Evolutionary conservation across 1,140 invertebrate species (phyloP).

Genomic region (Periplaneta americana): DNA sequence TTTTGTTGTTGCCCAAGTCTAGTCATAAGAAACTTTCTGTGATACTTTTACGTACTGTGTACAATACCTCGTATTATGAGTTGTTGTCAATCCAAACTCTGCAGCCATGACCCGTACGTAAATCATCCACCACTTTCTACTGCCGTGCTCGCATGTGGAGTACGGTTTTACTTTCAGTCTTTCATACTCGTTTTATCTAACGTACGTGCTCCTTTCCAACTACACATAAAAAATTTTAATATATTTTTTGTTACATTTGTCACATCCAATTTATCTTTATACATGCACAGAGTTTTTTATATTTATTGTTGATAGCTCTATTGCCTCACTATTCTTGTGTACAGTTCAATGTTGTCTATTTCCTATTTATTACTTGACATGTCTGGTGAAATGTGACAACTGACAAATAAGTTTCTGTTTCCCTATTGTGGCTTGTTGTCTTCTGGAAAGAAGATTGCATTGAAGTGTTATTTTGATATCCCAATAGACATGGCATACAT

Average conservation of each 20-base stretch:
- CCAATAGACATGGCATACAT: neutral
- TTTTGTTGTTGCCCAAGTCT: constrained; percentile 16
- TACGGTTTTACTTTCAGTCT: neutral
- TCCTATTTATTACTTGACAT: neutral
- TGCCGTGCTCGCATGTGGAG: neutral
- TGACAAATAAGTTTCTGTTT: neutral
- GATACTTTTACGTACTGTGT: constrained; percentile 15
- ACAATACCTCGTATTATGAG: constrained; percentile 3
- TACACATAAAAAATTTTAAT: neutral
- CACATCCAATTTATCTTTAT: neutral
- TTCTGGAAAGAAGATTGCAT: neutral
- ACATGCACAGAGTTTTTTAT: neutral
- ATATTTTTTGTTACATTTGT: neutral
- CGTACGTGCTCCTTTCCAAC: neutral
- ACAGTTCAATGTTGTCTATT: neutral
- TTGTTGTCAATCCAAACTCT: constrained; percentile 1
- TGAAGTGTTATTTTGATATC: neutral
- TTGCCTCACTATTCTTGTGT: neutral
- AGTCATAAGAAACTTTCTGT: constrained; percentile 17
- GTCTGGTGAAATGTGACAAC: neutral
- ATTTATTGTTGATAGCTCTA: neutral
- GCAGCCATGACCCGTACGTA: neutral
- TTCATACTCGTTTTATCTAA: constrained; percentile 5
- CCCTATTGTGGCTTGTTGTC: neutral
- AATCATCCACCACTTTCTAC: neutral